Base-by-base conservation (phyloP, 2,888 invertebrate genomes). In the Uropetala carovei region DNA sequence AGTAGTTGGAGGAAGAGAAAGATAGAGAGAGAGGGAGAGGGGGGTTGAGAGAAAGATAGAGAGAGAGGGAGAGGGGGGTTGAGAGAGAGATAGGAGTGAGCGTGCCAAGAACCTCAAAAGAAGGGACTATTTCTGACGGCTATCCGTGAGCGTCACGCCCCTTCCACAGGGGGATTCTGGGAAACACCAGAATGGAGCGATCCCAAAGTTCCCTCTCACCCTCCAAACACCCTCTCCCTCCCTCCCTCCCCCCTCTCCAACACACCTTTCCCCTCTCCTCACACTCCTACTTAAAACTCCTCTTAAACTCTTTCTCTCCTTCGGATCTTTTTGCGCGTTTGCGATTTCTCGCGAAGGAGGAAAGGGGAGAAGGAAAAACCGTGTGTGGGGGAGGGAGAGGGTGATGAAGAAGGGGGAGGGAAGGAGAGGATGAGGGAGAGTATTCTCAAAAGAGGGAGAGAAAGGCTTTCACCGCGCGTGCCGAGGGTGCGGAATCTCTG, bases 111-210 rank as follows among this genome's bases (percentile, higher is more conserved):
- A 58, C 58, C 27, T 58, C 85, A 22, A 57, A 58, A 85, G 58
- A 85, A 58, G 85, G 22, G 85, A 85, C 85, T 85, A 85, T 85
- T 89, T 89, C 89, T 64, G 89, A 89, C 83, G 83, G 43, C 7
- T 60, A 59, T 60, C 60, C 86, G 30, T 27, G n/a, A 68, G 59
- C 64, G 89, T 89, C 89, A 89, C 89, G 60, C 30, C 64, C 89
- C 64, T 22, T 13, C 9, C 89, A 64, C 10, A 9, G 27, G 43
- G 43, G 60, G 89, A 89, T 89, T 89, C 89, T 89, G 89, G 89
- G 89, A 89, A 89, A 89, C 89, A 89, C 43, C 89, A 68, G 89
- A 89, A 89, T 89, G 89, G 64, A 43, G 43, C 64, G 89, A 64
- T 89, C 18, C 83, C 83, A 83, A 83, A 30, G 59, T 86, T 43